phyloP scores from a whole-genome alignment of 2,888 invertebrate genomes.

The Sclerodermus sp. region DNA sequence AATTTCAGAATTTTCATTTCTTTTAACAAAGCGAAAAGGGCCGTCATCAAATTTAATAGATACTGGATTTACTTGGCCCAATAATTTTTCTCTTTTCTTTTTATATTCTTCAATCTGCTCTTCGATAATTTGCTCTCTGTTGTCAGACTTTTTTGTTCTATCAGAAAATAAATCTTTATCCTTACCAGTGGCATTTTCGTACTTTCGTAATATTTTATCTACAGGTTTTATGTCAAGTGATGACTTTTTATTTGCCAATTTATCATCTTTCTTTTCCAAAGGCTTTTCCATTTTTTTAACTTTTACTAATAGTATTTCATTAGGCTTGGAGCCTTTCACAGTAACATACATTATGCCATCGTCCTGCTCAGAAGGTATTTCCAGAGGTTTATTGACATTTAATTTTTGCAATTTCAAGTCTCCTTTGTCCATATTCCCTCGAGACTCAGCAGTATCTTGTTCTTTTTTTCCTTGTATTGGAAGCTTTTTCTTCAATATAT shows the following conservation, averaged over 20 bases:
- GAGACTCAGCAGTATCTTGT: conserved; percentile 10
- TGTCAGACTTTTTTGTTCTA: conserved; percentile 35
- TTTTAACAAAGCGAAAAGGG: conserved; percentile 20
- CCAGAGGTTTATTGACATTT: conserved; percentile 43
- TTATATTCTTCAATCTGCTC: conserved; percentile 55
- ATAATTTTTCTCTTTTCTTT: conserved; percentile 48
- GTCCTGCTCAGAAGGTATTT: conserved; percentile 37
- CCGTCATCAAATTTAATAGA: conserved; percentile 28
- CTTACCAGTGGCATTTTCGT: conserved; percentile 31
- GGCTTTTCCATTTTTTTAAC: conserved; percentile 44
- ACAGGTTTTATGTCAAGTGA: conserved; percentile 33
- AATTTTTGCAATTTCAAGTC: conserved; percentile 45
- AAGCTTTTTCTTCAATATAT: conserved; percentile 37
- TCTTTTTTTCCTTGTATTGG: conserved; percentile 17
- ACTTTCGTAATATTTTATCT: conserved; percentile 36
- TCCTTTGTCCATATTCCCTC: conserved; percentile 13
- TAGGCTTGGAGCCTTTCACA: conserved; percentile 52
- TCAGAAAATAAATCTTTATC: conserved; percentile 40
- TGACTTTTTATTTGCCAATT: conserved; percentile 16
- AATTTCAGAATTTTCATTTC: conserved; percentile 15
- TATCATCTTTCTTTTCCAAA: conserved; percentile 29
- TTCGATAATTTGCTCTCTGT: conserved; percentile 48
- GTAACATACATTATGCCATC: conserved; percentile 55
- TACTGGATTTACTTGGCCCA: conserved; percentile 23
- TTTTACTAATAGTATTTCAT: conserved; percentile 52